Percentiles rank a stretch among this genome's conserved stretches.
Evolutionary conservation across 2,113 vertebrate species (phyloP).

Genomic region (Hypocryptadius cinnamomeus): DNA sequence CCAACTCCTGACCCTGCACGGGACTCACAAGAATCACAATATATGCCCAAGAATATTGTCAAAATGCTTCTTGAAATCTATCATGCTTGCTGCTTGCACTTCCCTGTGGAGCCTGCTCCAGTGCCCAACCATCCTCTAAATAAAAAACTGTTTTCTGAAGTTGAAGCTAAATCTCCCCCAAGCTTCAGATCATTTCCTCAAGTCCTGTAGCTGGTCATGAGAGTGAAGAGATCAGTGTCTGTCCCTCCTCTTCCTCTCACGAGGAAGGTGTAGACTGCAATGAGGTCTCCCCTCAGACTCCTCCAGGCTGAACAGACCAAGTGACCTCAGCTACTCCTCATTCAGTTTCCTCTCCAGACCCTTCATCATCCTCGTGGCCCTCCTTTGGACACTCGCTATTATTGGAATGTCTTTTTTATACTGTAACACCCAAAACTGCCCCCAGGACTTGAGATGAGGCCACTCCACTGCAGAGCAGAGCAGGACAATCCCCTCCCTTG

Average conservation of each 20-base stretch:
- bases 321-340: neutral
- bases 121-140: neutral
- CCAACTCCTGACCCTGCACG: accelerated
- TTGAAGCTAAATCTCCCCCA: neutral
- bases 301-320: neutral
- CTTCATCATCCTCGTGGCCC: accelerated
- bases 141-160: neutral
- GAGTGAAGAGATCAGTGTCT: too few relatives aligned
- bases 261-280: neutral
- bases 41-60: neutral
- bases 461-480: neutral
- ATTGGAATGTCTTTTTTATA: neutral
- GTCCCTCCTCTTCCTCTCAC: neutral
- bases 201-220: neutral
- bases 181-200: neutral
- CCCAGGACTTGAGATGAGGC: neutral
- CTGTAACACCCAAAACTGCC: neutral
- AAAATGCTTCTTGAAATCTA: neutral
- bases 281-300: neutral
- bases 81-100: neutral
- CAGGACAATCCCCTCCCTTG: accelerated
- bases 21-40: neutral
- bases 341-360: accelerated
- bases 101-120: neutral
- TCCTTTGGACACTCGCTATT: neutral